A percentile compares a stretch with the other conserved stretches of the same genome.
These are phyloP conservation scores for Smithornis capensis DNA, from an alignment of 2,113 vertebrate species.

Conservation along the genomic window DNA sequence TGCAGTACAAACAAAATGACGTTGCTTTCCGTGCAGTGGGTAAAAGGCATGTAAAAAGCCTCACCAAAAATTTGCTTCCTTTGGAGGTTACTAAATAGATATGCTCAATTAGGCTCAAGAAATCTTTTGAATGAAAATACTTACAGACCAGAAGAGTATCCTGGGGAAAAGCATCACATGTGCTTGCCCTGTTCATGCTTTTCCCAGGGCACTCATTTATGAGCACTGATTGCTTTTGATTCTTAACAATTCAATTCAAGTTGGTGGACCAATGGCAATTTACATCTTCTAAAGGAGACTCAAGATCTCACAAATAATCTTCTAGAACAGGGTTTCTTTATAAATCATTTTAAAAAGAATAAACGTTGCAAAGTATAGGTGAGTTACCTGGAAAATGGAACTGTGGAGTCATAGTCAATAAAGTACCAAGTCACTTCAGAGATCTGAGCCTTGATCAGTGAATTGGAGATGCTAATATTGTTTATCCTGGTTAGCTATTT, in stretches of 20 bases:
- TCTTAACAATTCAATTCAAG: neutral
- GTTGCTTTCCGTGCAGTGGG: neutral
- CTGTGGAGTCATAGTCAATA: neutral
- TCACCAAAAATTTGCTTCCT: neutral
- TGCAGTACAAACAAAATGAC: neutral
- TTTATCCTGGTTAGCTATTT: neutral
- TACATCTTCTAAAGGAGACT: neutral
- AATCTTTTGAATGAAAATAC: neutral
- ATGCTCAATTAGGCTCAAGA: neutral
- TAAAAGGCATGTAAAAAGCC: neutral
- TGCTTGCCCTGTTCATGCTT: neutral
- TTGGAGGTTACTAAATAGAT: neutral
- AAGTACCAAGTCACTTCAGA: neutral
- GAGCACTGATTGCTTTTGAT: neutral
- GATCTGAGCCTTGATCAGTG: neutral
- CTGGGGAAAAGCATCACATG: neutral
- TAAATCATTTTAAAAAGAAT: neutral
- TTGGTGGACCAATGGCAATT: neutral
- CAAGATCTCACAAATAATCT: fast-evolving
- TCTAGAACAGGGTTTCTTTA: neutral
- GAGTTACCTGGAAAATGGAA: neutral
- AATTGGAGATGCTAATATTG: neutral
- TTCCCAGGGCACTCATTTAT: neutral
- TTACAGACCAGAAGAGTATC: neutral
- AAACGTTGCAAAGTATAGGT: neutral